Percentiles rank a stretch among this genome's conserved stretches.
These are phyloP conservation scores for Palythoa grandiflora DNA, from an alignment of 92 coral and sea anemone genomes.

Conservation along the genomic window DNA sequence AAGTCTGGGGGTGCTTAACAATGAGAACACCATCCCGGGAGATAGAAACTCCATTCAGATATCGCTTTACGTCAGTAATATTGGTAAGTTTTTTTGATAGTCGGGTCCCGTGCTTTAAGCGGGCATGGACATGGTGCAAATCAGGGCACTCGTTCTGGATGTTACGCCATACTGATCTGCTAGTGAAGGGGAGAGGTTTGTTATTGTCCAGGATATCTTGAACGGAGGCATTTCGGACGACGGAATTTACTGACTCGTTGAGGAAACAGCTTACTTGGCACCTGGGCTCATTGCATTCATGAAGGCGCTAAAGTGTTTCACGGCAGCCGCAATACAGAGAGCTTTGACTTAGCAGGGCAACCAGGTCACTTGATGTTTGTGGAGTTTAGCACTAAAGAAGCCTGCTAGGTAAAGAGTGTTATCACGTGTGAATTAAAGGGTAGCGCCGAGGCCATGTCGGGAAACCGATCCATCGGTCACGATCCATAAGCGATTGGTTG, in stretches of 20 bases:
- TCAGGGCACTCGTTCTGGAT: conserved; percentile 36
- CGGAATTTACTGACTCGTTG: conserved; percentile 53
- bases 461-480: conserved; percentile 2
- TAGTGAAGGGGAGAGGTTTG: background rate
- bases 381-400: conserved; percentile 67
- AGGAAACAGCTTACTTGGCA: conserved; percentile 66
- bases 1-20: conserved; percentile 13
- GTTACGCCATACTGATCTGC: conserved; percentile 57
- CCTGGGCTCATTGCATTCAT: conserved; percentile 61
- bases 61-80: conserved; percentile 7
- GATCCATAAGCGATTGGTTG: conserved; percentile 56
- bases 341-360: conserved; percentile 74
- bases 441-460: conserved; percentile 53
- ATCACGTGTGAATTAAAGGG: conserved; percentile 49
- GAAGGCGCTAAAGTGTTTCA: conserved; percentile 65
- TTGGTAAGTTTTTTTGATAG: conserved; percentile 54
- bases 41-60: conserved; percentile 25
- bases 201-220: conserved; percentile 37
- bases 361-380: conserved; percentile 70
- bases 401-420: conserved; percentile 61
- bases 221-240: conserved; percentile 56
- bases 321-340: conserved; percentile 54
- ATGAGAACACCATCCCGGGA: conserved; percentile 61
- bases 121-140: background rate
- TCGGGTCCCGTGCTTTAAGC: conserved; percentile 57